phyloP scores from a whole-genome alignment of 2,113 vertebrate genomes.

The Paraplagusia blochii region DNA sequence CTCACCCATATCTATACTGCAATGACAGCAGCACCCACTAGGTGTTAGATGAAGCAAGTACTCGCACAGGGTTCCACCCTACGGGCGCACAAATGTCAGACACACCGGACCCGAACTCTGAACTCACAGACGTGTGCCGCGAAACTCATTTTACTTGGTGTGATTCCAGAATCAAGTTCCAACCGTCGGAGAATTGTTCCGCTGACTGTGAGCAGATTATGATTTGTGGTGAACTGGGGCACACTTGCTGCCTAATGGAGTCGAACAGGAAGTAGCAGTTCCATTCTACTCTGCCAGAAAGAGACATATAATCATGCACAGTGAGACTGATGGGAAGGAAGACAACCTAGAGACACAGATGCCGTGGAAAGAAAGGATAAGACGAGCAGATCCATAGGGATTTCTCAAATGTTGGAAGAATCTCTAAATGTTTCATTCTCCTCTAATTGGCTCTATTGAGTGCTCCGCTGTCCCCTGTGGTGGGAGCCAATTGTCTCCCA shows the following conservation, averaged over 20 bases:
- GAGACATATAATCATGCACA: slow-evolving; percentile 5
- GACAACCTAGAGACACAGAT: not conserved
- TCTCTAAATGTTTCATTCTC: slow-evolving; percentile 54
- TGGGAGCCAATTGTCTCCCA: not conserved
- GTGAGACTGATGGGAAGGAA: not conserved
- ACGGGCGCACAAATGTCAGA: slow-evolving; percentile 30
- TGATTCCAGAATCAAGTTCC: slow-evolving; percentile 29
- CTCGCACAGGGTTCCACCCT: not conserved
- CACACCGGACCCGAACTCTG: slow-evolving; percentile 1
- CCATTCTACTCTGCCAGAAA: too few relatives aligned
- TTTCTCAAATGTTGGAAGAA: slow-evolving; percentile 44
- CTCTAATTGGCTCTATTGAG: slow-evolving; percentile 61
- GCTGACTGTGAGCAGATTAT: too few relatives aligned
- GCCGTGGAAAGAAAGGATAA: not conserved
- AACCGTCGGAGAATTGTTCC: too few relatives aligned
- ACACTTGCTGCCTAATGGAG: too few relatives aligned
- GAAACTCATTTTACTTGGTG: slow-evolving; percentile 28
- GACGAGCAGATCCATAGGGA: too few relatives aligned
- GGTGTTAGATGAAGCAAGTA: not conserved
- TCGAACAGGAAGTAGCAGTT: too few relatives aligned
- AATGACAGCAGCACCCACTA: too few relatives aligned
- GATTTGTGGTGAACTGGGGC: too few relatives aligned
- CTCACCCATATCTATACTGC: too few relatives aligned
- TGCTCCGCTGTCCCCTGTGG: slow-evolving; percentile 18
- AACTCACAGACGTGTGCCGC: not conserved